Conservation (phyloP, 23 tunicate species). For the Halocynthia roretzi region DNA sequence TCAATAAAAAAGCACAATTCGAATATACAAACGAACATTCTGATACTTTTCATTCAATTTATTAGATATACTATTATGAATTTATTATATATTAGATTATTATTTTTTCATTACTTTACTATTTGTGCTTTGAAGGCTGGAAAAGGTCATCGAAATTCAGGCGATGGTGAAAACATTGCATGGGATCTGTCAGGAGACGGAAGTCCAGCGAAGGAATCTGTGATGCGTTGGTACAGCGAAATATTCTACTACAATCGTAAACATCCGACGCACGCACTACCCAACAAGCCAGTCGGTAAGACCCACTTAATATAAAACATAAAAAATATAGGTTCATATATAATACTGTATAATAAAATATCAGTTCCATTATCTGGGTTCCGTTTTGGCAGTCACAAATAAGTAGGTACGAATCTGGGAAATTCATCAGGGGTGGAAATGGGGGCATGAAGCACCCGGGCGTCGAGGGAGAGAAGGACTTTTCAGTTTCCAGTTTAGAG, state of each 20-base stretch:
- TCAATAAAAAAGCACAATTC: too few species aligned
- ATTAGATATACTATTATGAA: background rate
- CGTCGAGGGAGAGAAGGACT: too few species aligned
- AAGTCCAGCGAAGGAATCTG: constrained; percentile 75
- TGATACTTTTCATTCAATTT: background rate
- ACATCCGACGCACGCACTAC: constrained; percentile 30
- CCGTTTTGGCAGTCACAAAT: too few species aligned
- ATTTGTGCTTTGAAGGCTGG: constrained; percentile 39
- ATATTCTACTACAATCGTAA: constrained; percentile 65
- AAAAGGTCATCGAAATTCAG: constrained; percentile 25
- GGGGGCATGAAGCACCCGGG: too few species aligned
- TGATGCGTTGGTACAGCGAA: constrained; percentile 85
- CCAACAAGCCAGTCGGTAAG: constrained; percentile 66
- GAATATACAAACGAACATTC: too few species aligned
- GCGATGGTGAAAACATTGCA: constrained; percentile 96
- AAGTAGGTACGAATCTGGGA: too few species aligned
- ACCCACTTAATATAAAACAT: background rate
- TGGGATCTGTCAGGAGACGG: constrained; percentile 89
- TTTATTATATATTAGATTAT: too few species aligned
- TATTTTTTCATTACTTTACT: background rate
- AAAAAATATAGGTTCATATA: too few species aligned
- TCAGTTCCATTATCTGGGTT: too few species aligned
- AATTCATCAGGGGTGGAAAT: too few species aligned
- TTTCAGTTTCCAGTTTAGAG: too few species aligned
- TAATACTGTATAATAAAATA: too few species aligned